A percentile compares a stretch with the other conserved stretches of the same genome.
These are phyloP conservation scores for Oryzias dopingdopingensis DNA, from an alignment of 2,797 vertebrate genomes.

Conservation along the genomic window DNA sequence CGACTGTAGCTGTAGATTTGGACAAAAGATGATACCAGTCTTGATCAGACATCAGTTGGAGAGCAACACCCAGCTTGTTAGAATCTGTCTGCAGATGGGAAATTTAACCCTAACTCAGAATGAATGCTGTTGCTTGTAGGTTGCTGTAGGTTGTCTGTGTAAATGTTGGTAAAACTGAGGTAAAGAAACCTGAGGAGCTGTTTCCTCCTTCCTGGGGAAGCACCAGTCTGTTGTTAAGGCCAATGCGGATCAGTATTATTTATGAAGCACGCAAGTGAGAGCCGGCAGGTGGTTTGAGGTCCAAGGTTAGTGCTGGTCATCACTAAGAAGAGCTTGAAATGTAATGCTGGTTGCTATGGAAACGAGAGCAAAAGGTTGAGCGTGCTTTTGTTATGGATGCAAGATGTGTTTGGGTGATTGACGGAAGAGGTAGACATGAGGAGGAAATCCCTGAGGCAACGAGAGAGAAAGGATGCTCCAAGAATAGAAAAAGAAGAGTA, in stretches of 20 bases:
- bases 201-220: conserved; percentile 5
- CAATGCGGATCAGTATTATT: conserved; percentile 16
- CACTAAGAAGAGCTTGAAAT: conserved; percentile 48
- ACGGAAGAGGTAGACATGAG: conserved; percentile 58
- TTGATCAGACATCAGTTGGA: too few species aligned
- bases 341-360: conserved; percentile 58
- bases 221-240: conserved; percentile 1
- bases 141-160: conserved; percentile 21
- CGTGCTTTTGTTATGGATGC: conserved; percentile 26
- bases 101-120: conserved; percentile 25
- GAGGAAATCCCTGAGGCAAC: conserved; percentile 64
- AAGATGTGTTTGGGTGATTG: conserved; percentile 21
- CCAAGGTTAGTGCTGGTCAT: conserved; percentile 46
- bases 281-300: conserved; percentile 44
- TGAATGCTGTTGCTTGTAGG: conserved; percentile 12
- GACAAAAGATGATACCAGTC: conserved; percentile 41
- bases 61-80: background rate
- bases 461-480: background rate
- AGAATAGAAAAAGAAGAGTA: conserved; percentile 11
- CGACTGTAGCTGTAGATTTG: conserved; percentile 34
- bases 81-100: conserved; percentile 8
- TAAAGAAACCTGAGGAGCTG: conserved; percentile 27
- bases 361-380: conserved; percentile 52
- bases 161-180: conserved; percentile 44
- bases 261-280: conserved; percentile 25